Base-by-base conservation (phyloP, 2,888 invertebrate genomes). In the Drosophila maculinotata region DNA sequence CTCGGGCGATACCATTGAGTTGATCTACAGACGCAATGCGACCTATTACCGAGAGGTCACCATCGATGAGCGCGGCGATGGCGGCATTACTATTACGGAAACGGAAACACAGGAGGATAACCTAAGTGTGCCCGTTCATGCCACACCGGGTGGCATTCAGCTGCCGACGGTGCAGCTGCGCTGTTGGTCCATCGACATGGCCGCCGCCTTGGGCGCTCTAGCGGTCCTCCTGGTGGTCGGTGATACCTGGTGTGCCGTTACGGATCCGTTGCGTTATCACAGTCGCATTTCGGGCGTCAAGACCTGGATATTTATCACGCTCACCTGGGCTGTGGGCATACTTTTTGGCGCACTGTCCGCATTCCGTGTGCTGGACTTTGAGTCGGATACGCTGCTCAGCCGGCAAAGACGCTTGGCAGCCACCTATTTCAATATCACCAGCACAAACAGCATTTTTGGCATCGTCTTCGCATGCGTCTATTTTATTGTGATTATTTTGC, bases 241-340 rank as follows among this genome's bases (percentile, higher is more conserved):
- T 14, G 94, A 94, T 83, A 92, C 94, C 45, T 94, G 93, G 91
- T 93, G 92, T 76, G 94, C 94, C 3, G 93, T 94, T 10, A 93
- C 93, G 14, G 93, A 93, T 73, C 94, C 94, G 0, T 88, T 94
- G 60, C 93, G 93, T 44, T 94, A 94, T 87, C 93, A 93, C 78
- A 92, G 93, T 73, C 90, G 91, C 45, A 92, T 92, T 49, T 92
- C 92, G 38, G 91, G 90, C 15, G 79, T 91, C 1, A 91, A 91
- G 39, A 91, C 92, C 0, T 92, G 91, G 89, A 75, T 91, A 15
- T 84, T 92, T 52, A 92, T 92, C 6, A 90, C 90, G 1, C 76
- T 90, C 17, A 91, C 91, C 33, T 92, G 92, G 92, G 70, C 85
- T 2, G 75, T 91, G 53, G 90, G 91, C 33, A 89, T 91, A 15